Conservation (phyloP, 2,888 invertebrate species). For the Lasioglossum zephyrum region DNA sequence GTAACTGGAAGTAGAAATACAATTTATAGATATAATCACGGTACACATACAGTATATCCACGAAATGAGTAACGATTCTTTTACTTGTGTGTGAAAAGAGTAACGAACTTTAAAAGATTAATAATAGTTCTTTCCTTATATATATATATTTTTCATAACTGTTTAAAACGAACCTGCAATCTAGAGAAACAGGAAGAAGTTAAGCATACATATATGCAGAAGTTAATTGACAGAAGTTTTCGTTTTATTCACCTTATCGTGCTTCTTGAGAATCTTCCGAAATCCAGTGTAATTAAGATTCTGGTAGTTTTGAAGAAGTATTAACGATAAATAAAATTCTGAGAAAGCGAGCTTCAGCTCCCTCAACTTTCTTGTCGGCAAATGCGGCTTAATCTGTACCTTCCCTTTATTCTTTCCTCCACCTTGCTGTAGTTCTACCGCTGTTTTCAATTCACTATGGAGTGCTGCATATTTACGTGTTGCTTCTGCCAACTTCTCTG, state of each 20-base stretch:
- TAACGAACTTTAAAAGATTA: constrained; percentile 47
- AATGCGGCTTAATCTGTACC: constrained; percentile 83
- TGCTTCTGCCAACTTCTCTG: constrained; percentile 98
- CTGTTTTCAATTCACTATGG: constrained; percentile 91
- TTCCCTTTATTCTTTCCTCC: constrained; percentile 84
- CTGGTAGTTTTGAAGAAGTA: constrained; percentile 98
- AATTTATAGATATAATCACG: constrained; percentile 13
- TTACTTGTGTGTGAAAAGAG: constrained; percentile 59
- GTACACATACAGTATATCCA: constrained; percentile 2
- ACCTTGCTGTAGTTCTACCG: constrained; percentile 81
- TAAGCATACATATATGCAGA: constrained; percentile 25
- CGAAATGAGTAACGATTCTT: constrained; percentile 28
- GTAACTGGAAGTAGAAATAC: constrained; percentile 86
- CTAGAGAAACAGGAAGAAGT: constrained; percentile 45
- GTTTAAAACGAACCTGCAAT: constrained; percentile 51
- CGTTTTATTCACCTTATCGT: constrained; percentile 93
- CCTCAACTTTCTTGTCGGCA: constrained; percentile 92
- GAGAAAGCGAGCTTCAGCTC: constrained; percentile 99
- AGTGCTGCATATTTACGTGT: constrained; percentile 96
- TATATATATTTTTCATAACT: constrained; percentile 29
- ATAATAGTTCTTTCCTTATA: constrained; percentile 39
- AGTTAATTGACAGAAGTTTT: constrained; percentile 4
- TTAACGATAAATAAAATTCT: constrained; percentile 98
- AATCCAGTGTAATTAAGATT: constrained; percentile 99
- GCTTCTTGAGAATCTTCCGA: constrained; percentile 99